Evolutionary conservation across 1,140 invertebrate genomes (phyloP), one percentile per base, ranked within the genome.

Genomic region (Pogonomyrmex barbatus): DNA sequence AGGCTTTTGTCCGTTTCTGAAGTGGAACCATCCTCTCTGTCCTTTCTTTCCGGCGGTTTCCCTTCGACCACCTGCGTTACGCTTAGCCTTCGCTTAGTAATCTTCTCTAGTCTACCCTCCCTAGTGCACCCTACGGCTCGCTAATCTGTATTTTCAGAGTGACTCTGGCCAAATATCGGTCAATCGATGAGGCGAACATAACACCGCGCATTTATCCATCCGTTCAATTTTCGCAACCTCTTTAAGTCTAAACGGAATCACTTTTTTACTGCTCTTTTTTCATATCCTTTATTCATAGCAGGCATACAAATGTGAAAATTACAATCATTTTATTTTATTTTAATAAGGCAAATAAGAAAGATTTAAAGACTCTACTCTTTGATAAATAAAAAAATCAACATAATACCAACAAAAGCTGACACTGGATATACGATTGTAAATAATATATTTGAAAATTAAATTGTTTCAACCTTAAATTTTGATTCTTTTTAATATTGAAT

Each of bases 91-190:
- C 39, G 67, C 78, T 82, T 73, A 73, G 73, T 54, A 47, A 52
- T 50, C 56, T 58, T 33, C 36, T 75, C 36, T 24, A 36, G 70
- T 75, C 50, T 86, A 67, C 75, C 79, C 73, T 73, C 39, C 76
- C 76, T 0, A 45, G 39, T 47, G 58, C 85, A 85, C 67, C 85
- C 87, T 75, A 71, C 85, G 75, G 60, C 42, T 70, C 54, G 79
- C 71, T 91, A 91, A 91, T 91, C 90, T 89, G 36, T 78, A 75
- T 89, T 89, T 87, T 91, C 85, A 86, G 70, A 87, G 42, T 63
- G 78, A 60, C 79, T 88, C 36, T 75, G 70, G 75, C 50, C 81
- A 91, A 87, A 91, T 91, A 91, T 91, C 90, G 90, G 90, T 91
- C 90, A 91, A 87, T 91, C 84, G 33, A 62, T 24, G 42, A 24